Conservation (phyloP, 2,113 vertebrate genomes). For the Dendrocopos noguchii region DNA sequence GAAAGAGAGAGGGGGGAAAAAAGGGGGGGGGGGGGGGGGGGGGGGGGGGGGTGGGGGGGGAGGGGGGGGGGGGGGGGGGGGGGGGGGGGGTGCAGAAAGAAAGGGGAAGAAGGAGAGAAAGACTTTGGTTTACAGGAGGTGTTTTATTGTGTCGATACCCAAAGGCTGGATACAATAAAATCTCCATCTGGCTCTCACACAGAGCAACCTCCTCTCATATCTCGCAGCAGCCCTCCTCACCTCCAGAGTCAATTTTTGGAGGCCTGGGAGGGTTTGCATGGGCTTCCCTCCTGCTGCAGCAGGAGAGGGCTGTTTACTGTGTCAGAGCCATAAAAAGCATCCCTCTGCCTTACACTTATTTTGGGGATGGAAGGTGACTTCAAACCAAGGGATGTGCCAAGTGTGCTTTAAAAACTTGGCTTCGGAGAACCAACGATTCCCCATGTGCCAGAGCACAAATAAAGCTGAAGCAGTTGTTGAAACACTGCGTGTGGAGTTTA, state of each 20-base stretch:
- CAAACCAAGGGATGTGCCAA: not conserved
- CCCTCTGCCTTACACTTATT: not conserved
- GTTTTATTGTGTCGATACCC: constrained; percentile 58
- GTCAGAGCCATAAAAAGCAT: not conserved
- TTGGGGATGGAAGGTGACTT: not conserved
- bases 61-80: not conserved
- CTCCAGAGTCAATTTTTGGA: not conserved
- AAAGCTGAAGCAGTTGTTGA: not conserved
- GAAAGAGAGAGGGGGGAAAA: accelerated
- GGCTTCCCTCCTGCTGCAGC: not conserved
- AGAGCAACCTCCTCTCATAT: not conserved
- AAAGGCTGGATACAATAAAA: constrained; percentile 65
- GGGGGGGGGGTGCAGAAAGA: not conserved
- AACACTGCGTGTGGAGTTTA: accelerated
- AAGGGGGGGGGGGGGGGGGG: not conserved
- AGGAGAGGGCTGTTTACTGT: not conserved
- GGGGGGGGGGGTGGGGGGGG: not conserved
- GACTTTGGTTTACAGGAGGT: constrained; percentile 41
- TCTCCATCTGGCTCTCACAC: constrained; percentile 37
- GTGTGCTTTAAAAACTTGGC: not conserved
- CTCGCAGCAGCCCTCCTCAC: not conserved
- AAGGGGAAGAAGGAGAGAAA: not conserved
- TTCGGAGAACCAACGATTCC: not conserved
- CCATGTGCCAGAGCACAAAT: not conserved
- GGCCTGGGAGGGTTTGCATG: not conserved